Conservation (phyloP, 2,797 vertebrate genomes). For the Neosilurus mollespiculum region DNA sequence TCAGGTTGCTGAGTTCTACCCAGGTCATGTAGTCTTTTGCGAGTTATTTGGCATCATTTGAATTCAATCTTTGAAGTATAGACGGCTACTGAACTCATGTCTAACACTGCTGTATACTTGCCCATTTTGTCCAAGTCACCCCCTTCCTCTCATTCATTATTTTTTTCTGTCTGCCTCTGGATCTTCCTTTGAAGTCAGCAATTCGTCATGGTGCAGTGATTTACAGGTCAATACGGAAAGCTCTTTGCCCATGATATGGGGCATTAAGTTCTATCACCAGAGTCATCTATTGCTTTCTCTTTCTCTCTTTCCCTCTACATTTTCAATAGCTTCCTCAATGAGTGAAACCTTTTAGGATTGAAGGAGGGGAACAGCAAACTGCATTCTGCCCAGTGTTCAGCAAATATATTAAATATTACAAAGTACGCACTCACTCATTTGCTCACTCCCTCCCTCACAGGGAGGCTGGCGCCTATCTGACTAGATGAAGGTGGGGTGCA, state of each 20-base stretch:
- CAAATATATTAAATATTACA: background rate
- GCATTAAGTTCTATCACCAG: conserved; percentile 33
- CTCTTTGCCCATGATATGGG: conserved; percentile 42
- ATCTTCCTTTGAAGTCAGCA: conserved; percentile 46
- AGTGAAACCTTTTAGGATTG: conserved; percentile 10
- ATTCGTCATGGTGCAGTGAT: conserved; percentile 39
- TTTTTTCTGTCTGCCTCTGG: conserved; percentile 38
- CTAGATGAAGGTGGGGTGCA: no score
- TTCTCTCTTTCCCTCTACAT: conserved; percentile 6
- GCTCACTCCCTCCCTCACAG: no score
- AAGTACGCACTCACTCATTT: no score
- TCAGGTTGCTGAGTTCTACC: background rate
- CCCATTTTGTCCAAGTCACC: conserved; percentile 18
- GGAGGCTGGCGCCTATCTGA: no score
- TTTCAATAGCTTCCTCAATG: background rate
- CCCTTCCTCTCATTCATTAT: conserved; percentile 36
- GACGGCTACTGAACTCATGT: conserved; percentile 1
- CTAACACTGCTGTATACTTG: conserved; percentile 43
- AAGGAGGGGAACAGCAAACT: background rate
- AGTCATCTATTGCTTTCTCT: conserved; percentile 16
- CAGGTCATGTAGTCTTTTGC: background rate
- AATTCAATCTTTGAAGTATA: conserved; percentile 14
- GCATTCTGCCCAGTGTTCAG: background rate
- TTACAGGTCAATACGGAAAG: conserved; percentile 49
- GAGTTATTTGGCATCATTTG: conserved; percentile 14